Conservation (phyloP, 2,888 invertebrate species). For the Hirtodrosophila duncani region DNA sequence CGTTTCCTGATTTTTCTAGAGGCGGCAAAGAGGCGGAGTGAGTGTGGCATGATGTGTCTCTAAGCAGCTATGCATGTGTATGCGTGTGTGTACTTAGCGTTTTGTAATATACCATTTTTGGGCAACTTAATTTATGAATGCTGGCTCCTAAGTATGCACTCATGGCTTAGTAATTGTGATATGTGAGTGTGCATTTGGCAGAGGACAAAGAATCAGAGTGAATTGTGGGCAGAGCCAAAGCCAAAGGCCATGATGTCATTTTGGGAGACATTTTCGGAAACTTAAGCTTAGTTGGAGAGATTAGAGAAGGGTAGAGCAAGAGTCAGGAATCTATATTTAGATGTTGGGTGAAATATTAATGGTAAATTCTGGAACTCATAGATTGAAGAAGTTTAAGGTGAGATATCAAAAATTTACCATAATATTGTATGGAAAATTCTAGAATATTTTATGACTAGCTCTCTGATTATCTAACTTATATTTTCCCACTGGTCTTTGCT, state of each 20-base stretch:
- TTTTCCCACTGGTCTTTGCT: no score
- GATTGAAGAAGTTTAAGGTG: no score
- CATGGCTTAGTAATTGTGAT: slow-evolving; percentile 59
- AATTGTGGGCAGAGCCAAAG: slow-evolving; percentile 37
- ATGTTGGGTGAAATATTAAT: no score
- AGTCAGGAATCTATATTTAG: not conserved
- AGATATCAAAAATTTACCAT: no score
- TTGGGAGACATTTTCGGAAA: not conserved
- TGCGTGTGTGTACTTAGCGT: slow-evolving; percentile 50
- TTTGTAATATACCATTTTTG: slow-evolving; percentile 53
- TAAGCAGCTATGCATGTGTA: slow-evolving; percentile 2
- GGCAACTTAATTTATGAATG: slow-evolving; percentile 61
- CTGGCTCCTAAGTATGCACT: slow-evolving; percentile 45
- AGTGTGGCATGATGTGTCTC: not conserved
- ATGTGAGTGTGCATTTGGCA: slow-evolving; percentile 38
- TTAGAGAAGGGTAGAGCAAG: slow-evolving; percentile 1
- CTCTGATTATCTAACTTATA: no score
- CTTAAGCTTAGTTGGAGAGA: not conserved
- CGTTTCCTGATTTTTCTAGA: slow-evolving; percentile 66
- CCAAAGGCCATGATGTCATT: slow-evolving; percentile 51
- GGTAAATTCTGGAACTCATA: no score
- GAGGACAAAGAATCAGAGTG: slow-evolving; percentile 10
- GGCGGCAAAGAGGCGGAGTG: slow-evolving; percentile 1
- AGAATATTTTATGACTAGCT: no score
- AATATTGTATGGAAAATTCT: no score